Percentiles rank a stretch among this genome's conserved stretches.
phyloP scores from a whole-genome alignment of 2,888 invertebrate species.

The Cryptocheilus praepositus region DNA sequence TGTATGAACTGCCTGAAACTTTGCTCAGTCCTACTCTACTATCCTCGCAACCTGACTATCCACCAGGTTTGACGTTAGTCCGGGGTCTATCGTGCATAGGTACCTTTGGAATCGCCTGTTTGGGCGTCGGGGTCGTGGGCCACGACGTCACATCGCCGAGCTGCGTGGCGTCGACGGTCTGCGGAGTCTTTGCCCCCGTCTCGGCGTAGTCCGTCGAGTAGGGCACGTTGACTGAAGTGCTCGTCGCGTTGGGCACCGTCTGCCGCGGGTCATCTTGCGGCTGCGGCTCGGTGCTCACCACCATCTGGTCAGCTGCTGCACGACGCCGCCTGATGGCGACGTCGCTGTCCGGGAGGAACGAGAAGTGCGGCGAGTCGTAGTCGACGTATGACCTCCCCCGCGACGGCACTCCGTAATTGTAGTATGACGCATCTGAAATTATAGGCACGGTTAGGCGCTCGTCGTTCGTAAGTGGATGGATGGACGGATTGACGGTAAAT shows the following conservation, averaged over 20 bases:
- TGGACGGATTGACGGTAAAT: no score
- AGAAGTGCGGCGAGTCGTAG: constrained; percentile 18
- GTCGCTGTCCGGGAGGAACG: constrained; percentile 16
- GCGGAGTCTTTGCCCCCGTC: constrained; percentile 8
- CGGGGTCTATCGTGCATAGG: no score
- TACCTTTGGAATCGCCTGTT: no score
- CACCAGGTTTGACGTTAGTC: no score
- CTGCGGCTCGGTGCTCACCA: constrained; percentile 14
- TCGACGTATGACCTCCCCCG: constrained; percentile 26
- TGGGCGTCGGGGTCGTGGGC: no score
- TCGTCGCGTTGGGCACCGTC: constrained; percentile 26
- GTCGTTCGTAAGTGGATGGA: no score
- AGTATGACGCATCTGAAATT: constrained; percentile 53
- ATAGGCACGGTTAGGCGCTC: no score
- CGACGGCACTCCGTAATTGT: constrained; percentile 38
- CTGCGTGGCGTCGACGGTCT: constrained; percentile 30
- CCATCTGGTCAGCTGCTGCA: constrained; percentile 19
- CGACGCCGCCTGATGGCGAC: constrained; percentile 42
- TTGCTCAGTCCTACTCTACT: no score
- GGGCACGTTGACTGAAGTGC: constrained; percentile 46
- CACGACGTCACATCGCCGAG: neutral
- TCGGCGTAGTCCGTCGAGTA: constrained; percentile 50
- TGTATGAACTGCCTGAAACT: no score
- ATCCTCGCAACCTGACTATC: no score
- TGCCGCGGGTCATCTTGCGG: constrained; percentile 24